A percentile compares a stretch with the other conserved stretches of the same genome.
These are phyloP conservation scores for Sapayoa aenigma DNA, from an alignment of 2,113 vertebrate genomes.

Conservation along the genomic window DNA sequence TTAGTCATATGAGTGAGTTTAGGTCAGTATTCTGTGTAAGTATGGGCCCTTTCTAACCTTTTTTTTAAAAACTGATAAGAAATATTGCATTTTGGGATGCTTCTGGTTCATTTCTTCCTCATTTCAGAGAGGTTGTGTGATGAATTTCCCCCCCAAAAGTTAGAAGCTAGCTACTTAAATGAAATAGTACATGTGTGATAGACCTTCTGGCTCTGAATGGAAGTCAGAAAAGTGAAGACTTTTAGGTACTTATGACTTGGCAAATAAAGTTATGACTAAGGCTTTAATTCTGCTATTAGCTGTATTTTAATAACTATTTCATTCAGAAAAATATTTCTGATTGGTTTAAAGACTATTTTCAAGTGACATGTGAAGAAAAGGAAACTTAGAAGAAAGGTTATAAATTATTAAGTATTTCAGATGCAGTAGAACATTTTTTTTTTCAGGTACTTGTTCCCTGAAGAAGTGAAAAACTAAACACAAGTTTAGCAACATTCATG, in stretches of 20 bases:
- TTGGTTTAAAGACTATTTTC: not conserved
- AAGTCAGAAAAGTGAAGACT: not conserved
- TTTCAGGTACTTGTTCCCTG: not conserved
- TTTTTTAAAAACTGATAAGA: too few species aligned
- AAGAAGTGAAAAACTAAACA: not conserved
- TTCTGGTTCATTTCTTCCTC: too few species aligned
- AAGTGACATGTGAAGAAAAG: not conserved
- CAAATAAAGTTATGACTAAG: not conserved
- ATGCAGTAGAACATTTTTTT: not conserved
- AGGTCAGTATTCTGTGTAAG: too few species aligned
- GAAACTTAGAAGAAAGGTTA: not conserved
- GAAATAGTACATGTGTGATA: not conserved
- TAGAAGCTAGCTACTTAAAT: not conserved
- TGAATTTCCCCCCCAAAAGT: not conserved
- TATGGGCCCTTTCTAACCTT: too few species aligned
- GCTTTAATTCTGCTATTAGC: not conserved
- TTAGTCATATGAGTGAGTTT: too few species aligned
- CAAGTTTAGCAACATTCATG: not conserved
- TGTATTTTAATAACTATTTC: not conserved
- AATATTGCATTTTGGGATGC: too few species aligned
- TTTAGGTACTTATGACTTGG: not conserved
- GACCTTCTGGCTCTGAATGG: not conserved
- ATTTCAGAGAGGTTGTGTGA: too few species aligned
- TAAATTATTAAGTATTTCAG: not conserved
- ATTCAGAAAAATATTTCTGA: not conserved